Evolutionary conservation across 2,888 invertebrate species (phyloP), one percentile per base, ranked within the genome.

Genomic region (Erebia epiphron): DNA sequence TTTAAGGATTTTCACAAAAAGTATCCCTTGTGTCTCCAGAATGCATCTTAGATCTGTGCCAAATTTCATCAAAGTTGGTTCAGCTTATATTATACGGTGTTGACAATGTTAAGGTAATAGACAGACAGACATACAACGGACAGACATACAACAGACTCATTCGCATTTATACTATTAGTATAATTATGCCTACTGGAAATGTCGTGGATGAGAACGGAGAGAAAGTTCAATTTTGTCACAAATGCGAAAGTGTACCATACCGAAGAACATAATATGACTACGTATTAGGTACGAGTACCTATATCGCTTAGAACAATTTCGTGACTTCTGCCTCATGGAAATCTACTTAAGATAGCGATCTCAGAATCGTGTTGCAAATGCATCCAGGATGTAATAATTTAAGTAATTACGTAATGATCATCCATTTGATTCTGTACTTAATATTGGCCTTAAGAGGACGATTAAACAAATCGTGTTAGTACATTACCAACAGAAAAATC

Each of bases 371-470:
- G 76, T 76, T 72, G 73, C 49, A 73, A 76, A 74, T 72, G 67
- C 68, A 74, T 75, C 72, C 76, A 76, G 76, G 75, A 76, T 71
- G 71, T 75, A 73, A 75, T 74, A 73, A 77, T 67, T 65, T 67
- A 71, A 52, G 73, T 71, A 75, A 76, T 75, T 76, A 69, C 67
- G 56, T 71, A 73, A 76, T 73, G 65, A 73, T 69, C 69, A 66
- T 68, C 64, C 65, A 67, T 72, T 73, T 69, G 65, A 66, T 70
- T 69, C 67, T 70, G 70, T 68, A 58, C 50, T 72, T 69, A 76
- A 73, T 75, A 65, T 60, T 54, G 57, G 69, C 68, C 61, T 76
- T 71, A 73, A 70, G 70, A 68, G 67, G 71, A 43, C 63, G 62
- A 71, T 68, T 69, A 73, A 69, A 73, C 58, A 70, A 68, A 18